Percentiles rank a stretch among this genome's conserved stretches.
phyloP scores from a whole-genome alignment of 2,797 vertebrate genomes.

The Spondyliosoma cantharus region DNA sequence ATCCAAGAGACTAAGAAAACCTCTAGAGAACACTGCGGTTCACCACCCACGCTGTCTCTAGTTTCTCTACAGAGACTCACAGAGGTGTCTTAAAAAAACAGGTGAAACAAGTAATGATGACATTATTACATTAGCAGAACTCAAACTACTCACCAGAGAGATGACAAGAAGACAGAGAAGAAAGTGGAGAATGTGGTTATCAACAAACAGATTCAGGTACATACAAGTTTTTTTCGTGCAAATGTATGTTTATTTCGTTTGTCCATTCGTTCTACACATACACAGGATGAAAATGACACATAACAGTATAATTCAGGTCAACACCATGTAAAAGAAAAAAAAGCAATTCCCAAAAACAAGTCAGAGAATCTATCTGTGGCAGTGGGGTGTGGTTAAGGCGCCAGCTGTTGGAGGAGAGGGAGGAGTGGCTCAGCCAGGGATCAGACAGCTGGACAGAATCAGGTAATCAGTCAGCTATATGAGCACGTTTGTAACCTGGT shows the following conservation, averaged over 20 bases:
- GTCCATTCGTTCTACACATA: background rate
- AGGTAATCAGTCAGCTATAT: no score
- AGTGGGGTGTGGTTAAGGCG: no score
- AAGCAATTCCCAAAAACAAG: background rate
- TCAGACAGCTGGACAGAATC: no score
- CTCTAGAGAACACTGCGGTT: constrained; percentile 48
- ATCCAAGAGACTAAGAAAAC: constrained; percentile 38
- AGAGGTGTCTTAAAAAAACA: constrained; percentile 49
- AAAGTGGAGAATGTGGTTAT: background rate
- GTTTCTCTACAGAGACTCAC: constrained; percentile 41
- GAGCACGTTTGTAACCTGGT: no score
- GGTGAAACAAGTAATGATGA: constrained; percentile 67
- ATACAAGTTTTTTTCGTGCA: background rate
- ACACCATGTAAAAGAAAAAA: background rate
- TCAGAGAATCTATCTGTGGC: background rate
- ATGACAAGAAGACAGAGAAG: constrained; percentile 18
- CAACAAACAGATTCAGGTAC: background rate
- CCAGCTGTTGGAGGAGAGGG: no score
- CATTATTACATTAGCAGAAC: constrained; percentile 62
- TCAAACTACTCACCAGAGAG: constrained; percentile 38
- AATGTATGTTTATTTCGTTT: background rate
- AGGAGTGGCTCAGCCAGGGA: no score
- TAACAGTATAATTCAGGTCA: background rate
- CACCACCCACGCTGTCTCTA: constrained; percentile 49
- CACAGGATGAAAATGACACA: fast-evolving